phyloP scores from a whole-genome alignment of 2,113 vertebrate genomes.

The Leptobrachium leishanense region DNA sequence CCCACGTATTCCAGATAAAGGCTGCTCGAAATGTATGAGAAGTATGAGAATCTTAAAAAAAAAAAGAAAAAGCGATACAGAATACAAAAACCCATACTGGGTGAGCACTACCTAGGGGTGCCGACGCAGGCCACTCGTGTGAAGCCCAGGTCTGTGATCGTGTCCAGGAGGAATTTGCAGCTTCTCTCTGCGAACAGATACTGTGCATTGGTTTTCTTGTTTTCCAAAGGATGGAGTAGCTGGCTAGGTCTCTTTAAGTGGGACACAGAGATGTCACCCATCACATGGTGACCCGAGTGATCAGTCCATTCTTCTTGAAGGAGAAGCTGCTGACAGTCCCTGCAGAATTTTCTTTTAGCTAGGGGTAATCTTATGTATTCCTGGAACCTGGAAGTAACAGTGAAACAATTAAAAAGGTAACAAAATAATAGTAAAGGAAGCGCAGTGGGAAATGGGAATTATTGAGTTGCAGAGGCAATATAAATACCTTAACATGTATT shows the following conservation, averaged over 20 bases:
- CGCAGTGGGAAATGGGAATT: background rate
- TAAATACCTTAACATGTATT: slow-evolving; percentile 77
- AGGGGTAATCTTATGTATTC: slow-evolving; percentile 71
- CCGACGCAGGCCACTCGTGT: slow-evolving; percentile 85
- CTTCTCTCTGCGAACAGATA: slow-evolving; percentile 90
- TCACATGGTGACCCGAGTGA: slow-evolving; percentile 68
- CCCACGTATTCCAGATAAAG: too few relatives aligned
- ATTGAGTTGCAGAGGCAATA: background rate
- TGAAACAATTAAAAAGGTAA: too few relatives aligned
- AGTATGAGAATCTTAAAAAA: too few relatives aligned
- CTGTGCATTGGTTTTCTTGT: slow-evolving; percentile 93
- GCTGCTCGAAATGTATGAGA: too few relatives aligned
- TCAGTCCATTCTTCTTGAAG: slow-evolving; percentile 67
- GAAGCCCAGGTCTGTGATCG: slow-evolving; percentile 76
- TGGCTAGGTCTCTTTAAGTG: slow-evolving; percentile 79
- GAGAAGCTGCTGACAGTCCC: slow-evolving; percentile 80
- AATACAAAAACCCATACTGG: background rate
- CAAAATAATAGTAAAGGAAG: background rate
- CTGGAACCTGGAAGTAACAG: slow-evolving; percentile 67
- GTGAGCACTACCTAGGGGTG: slow-evolving; percentile 78
- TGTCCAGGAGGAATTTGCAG: slow-evolving; percentile 79
- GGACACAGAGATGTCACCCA: slow-evolving; percentile 61
- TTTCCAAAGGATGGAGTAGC: slow-evolving; percentile 80
- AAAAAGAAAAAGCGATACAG: too few relatives aligned
- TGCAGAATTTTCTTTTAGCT: slow-evolving; percentile 81